Conservation (phyloP, 2,113 vertebrate genomes). For the Trichomycterus rosablanca region DNA sequence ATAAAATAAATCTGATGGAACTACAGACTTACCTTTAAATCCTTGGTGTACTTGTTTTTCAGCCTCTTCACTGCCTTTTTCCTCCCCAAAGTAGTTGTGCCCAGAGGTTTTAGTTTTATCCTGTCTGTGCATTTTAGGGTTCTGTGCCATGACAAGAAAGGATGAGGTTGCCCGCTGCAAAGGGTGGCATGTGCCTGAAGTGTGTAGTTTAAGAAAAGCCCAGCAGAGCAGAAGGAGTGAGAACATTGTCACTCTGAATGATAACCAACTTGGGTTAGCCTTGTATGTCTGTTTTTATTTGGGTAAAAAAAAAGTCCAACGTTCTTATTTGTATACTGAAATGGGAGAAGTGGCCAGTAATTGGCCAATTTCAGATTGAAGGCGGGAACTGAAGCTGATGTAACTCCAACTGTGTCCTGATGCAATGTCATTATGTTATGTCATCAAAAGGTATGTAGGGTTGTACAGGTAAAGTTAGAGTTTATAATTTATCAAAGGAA, state of each 20-base stretch:
- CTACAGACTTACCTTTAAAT: constrained; percentile 74
- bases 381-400: constrained; percentile 19
- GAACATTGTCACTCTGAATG: constrained; percentile 56
- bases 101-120: constrained; percentile 1
- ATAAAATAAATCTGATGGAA: background rate
- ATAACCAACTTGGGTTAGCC: too few relatives aligned
- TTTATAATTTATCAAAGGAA: too few relatives aligned
- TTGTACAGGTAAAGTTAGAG: too few relatives aligned
- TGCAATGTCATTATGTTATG: constrained; percentile 32
- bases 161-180: constrained; percentile 23
- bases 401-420: constrained; percentile 22
- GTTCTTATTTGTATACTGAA: constrained; percentile 31
- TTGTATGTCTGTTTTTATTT: constrained; percentile 32
- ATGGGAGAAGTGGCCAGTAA: constrained; percentile 16
- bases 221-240: constrained; percentile 55
- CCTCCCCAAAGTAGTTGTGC: constrained; percentile 59
- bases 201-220: constrained; percentile 47
- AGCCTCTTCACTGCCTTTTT: constrained; percentile 54
- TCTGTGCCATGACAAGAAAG: constrained; percentile 19
- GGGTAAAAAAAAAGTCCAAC: constrained; percentile 30
- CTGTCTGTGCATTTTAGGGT: constrained; percentile 42
- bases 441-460: too few relatives aligned
- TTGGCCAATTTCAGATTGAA: constrained; percentile 26
- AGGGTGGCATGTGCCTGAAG: constrained; percentile 48
- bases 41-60: constrained; percentile 62